Conservation (phyloP, 2,797 vertebrate species). For the Luscinia luscinia region DNA sequence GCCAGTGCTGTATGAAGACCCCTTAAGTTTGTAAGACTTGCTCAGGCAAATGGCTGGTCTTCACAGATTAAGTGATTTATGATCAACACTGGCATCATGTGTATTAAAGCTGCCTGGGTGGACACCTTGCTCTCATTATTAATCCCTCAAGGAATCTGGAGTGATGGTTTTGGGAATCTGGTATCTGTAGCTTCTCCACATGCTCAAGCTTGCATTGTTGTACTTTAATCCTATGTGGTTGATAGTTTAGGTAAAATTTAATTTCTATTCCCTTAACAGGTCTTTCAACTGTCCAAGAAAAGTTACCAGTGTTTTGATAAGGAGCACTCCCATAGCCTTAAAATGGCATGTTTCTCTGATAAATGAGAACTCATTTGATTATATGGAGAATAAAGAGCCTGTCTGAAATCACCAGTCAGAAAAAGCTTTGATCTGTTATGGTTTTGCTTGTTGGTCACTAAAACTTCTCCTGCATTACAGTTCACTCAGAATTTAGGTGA, state of each 20-base stretch:
- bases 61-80: not conserved
- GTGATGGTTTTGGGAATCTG: not conserved
- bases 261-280: not conserved
- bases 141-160: not conserved
- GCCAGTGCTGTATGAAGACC: not conserved
- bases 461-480: not conserved
- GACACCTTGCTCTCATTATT: not conserved
- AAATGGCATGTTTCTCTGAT: slow-evolving; percentile 20
- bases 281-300: not conserved
- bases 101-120: not conserved
- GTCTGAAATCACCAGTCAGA: not conserved
- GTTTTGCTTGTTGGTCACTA: not conserved
- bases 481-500: not conserved
- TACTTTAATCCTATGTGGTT: not conserved
- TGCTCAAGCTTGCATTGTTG: not conserved
- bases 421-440: not conserved
- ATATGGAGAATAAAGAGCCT: not conserved
- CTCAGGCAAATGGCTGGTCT: not conserved
- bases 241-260: not conserved
- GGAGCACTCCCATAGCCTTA: not conserved
- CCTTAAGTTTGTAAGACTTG: not conserved
- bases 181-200: not conserved
- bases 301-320: not conserved
- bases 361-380: slow-evolving; percentile 14
- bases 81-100: not conserved